Evolutionary conservation across 1,140 invertebrate species (phyloP), one percentile per base, ranked within the genome.

Genomic region (Daktulosphaira vitifoliae): DNA sequence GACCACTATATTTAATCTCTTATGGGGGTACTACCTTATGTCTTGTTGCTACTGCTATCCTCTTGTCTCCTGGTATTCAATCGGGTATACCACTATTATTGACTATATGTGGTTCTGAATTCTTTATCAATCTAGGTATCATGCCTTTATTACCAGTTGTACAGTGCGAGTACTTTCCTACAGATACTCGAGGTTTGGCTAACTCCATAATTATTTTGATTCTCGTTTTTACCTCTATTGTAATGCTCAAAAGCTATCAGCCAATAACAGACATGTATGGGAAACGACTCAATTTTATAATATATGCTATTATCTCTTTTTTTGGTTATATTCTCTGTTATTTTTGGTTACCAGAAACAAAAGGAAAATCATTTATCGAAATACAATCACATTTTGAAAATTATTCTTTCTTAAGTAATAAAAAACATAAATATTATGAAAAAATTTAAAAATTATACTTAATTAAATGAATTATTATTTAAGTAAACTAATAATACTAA

Each of bases 271-370:
- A 50, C 23, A 18, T 23, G 18, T 59, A 59, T 80, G 83, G 67
- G 71, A 74, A 1, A 70, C 76, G 1, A 76, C 92, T 8, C 88
- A 89, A 0, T 78, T 81, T 95, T 76, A 92, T 86, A 81, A 80
- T 92, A 67, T 95, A 92, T 73, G 83, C 84, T 13, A 78, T 73
- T 1, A 81, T 91, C 67, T 90, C 89, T 79, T 74, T 82, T 0
- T 1, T 82, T 1, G 87, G 84, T 0, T 79, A 85, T 0, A 70
- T 87, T 18, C 90, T 91, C 72, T 82, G 88, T 9, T 82, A 81
- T 39, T 78, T 88, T 33, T 74, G 87, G 22, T 80, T 98, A 9
- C 89, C 90, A 1, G 94, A 98, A 79, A 98, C 93, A 0, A 94
- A 92, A 74, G 92, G 92, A 1, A 92, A 89, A 74, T 86, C 80